Base-by-base conservation (phyloP, 2,797 vertebrate species). In the Fistularia commersonii region DNA sequence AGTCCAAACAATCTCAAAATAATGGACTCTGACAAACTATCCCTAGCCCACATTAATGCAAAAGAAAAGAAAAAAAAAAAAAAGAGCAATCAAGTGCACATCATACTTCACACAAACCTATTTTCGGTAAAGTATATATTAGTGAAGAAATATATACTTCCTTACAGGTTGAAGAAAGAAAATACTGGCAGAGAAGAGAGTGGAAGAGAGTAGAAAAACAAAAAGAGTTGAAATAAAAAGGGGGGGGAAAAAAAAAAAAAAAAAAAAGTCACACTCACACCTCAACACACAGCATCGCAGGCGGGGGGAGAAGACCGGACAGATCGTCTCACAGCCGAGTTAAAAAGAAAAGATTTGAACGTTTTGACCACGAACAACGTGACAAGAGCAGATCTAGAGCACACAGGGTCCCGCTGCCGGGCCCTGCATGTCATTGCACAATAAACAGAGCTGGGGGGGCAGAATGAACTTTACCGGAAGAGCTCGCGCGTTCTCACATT, bases 121-220 rank as follows among this genome's bases (percentile, higher is more conserved):
- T 77, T 71, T 85, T 85, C n/a, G n/a, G 90, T 92, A 89, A 94
- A 95, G 93, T 90, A 90, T 81, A 91, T 89, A 89, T 64, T 56
- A 87, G 82, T 74, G 86, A 90, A 85, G 76, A 88, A 89, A 91
- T 89, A 92, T 90, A 88, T 83, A 91, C 87, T 86, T 63, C 64
- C 81, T 64, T 76, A 84, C 85, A 80, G 68, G 85, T 78, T 69
- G 69, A 74, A 80, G 75, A 80, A 81, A 66, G 55, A 64, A 81
- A 85, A 85, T 79, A 85, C 79, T 80, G 84, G 85, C 72, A 69
- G 82, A 45, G 36, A 65, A 79, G 89, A 90, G 76, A 62, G 68
- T 69, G 64, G 76, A 79, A 85, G 77, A 74, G 48, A 40, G 36
- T 41, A 44, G 69, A 67, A 31, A 14, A 72, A 35, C n/a, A n/a